These are phyloP conservation scores for Fissipunctia ypsillon DNA, from an alignment of 2,888 invertebrate genomes.

Conservation along the genomic window DNA sequence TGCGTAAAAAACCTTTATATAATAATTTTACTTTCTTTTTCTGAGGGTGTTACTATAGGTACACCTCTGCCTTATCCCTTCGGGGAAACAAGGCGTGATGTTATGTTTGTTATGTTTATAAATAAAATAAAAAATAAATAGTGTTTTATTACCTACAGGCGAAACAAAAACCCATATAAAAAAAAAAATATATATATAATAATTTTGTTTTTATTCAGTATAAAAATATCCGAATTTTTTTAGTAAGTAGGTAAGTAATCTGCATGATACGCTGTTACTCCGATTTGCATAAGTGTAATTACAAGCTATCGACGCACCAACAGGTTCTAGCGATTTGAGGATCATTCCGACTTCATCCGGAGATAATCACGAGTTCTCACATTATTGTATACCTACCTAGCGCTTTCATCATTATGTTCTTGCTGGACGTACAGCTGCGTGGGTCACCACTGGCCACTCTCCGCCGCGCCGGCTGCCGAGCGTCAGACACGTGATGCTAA, in stretches of 20 bases:
- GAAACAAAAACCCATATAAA: too few species aligned
- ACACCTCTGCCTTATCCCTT: too few species aligned
- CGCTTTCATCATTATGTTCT: neutral
- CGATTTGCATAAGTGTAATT: constrained; percentile 30
- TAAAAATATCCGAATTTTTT: constrained; percentile 21
- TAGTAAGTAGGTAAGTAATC: neutral
- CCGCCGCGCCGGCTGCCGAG: neutral
- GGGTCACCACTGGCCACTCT: neutral
- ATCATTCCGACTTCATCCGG: neutral
- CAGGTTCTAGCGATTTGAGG: neutral
- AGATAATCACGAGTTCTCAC: neutral
- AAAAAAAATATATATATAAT: constrained; percentile 18
- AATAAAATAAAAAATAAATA: too few species aligned
- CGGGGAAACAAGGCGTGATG: too few species aligned
- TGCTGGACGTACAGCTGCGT: neutral
- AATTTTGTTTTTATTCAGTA: constrained; percentile 29
- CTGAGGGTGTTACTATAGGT: too few species aligned
- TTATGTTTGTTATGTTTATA: too few species aligned
- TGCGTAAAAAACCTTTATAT: constrained; percentile 9
- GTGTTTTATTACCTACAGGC: too few species aligned
- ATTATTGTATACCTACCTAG: neutral
- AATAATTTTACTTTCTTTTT: constrained; percentile 30
- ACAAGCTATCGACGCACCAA: neutral
- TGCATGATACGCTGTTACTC: constrained; percentile 7
- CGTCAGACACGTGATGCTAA: too few species aligned